Conservation (phyloP, 2,113 vertebrate species). For the Mungos mungo region DNA sequence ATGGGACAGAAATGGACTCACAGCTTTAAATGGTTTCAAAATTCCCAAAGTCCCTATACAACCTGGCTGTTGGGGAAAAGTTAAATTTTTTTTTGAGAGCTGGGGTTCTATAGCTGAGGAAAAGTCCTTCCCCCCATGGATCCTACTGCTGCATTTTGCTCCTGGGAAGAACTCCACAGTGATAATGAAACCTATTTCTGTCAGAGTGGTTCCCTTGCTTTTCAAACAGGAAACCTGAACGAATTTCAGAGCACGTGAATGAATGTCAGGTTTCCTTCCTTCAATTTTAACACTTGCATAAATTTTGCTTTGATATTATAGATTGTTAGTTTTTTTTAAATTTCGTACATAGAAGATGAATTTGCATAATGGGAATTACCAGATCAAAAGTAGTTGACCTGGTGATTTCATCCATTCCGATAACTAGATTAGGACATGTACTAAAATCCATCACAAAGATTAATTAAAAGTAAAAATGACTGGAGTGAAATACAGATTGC, state of each 20-base stretch:
- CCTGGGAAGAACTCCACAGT: background rate
- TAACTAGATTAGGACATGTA: background rate
- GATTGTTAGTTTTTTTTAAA: background rate
- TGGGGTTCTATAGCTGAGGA: background rate
- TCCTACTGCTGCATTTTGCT: background rate
- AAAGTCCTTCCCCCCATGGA: background rate
- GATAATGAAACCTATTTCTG: conserved; percentile 65
- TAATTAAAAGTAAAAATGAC: conserved; percentile 1
- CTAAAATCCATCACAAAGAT: background rate
- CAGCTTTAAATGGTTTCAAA: background rate
- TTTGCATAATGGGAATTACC: background rate
- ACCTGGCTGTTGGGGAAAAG: background rate
- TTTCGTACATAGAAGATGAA: conserved; percentile 15
- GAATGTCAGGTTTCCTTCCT: background rate
- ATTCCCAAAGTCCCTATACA: background rate
- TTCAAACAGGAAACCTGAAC: conserved; percentile 28
- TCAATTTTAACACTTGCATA: background rate
- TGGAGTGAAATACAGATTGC: background rate
- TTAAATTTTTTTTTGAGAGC: background rate
- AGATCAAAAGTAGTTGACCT: conserved; percentile 28
- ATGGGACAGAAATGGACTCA: background rate
- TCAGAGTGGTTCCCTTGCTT: conserved; percentile 42
- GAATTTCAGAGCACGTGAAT: background rate
- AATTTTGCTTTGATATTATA: conserved; percentile 33
- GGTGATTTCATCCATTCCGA: background rate